phyloP scores from a whole-genome alignment of 2,113 vertebrate genomes.

The Gallinago media region DNA sequence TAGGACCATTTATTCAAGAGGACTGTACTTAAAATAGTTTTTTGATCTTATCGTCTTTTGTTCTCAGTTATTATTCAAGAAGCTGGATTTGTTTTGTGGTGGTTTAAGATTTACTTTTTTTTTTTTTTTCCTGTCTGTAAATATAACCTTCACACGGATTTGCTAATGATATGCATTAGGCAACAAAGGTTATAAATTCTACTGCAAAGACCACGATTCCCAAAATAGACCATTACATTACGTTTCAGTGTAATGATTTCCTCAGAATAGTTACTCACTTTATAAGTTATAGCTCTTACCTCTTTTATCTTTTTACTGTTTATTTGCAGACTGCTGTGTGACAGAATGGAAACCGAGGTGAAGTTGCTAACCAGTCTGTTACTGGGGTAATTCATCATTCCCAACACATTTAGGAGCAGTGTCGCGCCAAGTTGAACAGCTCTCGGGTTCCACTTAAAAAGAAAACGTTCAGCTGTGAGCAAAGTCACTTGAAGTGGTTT shows the following conservation, averaged over 20 bases:
- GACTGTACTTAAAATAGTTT: not conserved
- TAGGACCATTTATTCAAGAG: not conserved
- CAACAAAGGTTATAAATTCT: slow-evolving; percentile 30
- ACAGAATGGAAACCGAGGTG: not conserved
- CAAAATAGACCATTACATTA: not conserved
- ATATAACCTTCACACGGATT: not conserved
- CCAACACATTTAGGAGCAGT: not conserved
- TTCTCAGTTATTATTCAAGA: not conserved
- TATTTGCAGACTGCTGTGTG: not conserved
- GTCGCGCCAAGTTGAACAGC: not conserved
- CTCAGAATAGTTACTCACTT: not conserved
- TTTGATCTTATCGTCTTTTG: not conserved
- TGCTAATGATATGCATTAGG: not conserved
- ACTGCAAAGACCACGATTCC: not conserved
- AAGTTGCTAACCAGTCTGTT: not conserved
- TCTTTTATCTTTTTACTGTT: not conserved
- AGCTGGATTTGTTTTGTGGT: not conserved
- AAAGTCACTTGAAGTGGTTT: not conserved
- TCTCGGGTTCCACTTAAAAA: not conserved
- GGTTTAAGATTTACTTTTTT: not conserved
- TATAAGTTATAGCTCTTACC: not conserved
- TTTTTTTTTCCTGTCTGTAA: not conserved
- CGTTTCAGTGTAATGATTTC: not conserved
- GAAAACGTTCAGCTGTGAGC: not conserved
- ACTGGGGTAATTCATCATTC: not conserved